A percentile compares a stretch with the other conserved stretches of the same genome.
These are phyloP conservation scores for Drosophila phalerata DNA, from an alignment of 2,888 invertebrate species.

Conservation along the genomic window DNA sequence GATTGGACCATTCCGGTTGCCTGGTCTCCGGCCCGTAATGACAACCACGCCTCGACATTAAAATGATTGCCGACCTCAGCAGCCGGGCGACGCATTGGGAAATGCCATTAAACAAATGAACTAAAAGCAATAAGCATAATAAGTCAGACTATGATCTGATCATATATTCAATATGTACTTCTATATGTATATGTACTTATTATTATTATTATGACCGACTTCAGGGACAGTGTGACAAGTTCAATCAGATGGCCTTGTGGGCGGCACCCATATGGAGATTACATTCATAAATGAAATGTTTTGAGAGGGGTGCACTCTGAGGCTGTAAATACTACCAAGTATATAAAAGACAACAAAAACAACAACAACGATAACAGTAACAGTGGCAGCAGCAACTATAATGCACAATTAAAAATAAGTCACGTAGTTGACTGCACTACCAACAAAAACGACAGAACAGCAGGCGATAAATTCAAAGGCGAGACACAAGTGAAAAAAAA, in stretches of 20 bases:
- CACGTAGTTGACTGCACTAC: constrained; percentile 52
- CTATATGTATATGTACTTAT: constrained; percentile 4
- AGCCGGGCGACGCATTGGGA: constrained; percentile 11
- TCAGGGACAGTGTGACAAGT: constrained; percentile 70
- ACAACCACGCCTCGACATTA: constrained; percentile 49
- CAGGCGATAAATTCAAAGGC: constrained; percentile 35
- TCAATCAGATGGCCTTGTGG: constrained; percentile 68
- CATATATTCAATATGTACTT: constrained; percentile 31
- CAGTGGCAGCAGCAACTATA: constrained; percentile 14
- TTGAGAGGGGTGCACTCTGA: background rate
- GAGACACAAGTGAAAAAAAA: constrained; percentile 33
- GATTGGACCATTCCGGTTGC: constrained; percentile 22
- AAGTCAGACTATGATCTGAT: constrained; percentile 46
- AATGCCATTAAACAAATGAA: constrained; percentile 75
- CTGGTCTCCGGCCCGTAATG: constrained; percentile 24
- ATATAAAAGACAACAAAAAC: background rate
- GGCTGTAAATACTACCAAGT: constrained; percentile 18
- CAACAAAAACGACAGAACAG: constrained; percentile 25
- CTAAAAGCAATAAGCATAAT: constrained; percentile 74
- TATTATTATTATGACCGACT: constrained; percentile 52
- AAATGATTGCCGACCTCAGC: constrained; percentile 49
- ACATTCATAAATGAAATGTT: constrained; percentile 46
- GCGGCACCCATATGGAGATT: constrained; percentile 66
- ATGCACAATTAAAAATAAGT: constrained; percentile 62
- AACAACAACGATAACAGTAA: constrained; percentile 6